phyloP scores from a whole-genome alignment of 2,797 vertebrate genomes.

The Cossypha polioptera region DNA sequence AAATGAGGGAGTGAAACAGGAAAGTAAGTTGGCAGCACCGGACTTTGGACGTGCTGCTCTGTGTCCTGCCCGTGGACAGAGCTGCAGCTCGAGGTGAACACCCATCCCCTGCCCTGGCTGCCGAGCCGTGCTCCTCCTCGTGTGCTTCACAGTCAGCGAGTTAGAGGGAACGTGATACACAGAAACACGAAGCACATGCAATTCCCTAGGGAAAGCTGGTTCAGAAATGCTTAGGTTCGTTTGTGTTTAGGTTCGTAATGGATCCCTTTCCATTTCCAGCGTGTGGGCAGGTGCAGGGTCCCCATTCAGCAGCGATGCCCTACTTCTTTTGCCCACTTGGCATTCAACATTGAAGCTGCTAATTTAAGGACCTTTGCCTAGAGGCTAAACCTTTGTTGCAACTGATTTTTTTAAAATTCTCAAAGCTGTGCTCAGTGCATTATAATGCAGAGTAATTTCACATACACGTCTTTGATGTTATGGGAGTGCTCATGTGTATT shows the following conservation, averaged over 20 bases:
- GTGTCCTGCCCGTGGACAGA: background rate
- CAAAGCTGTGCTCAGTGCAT: background rate
- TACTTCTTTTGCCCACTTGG: background rate
- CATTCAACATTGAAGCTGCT: background rate
- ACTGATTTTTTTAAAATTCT: constrained; percentile 8
- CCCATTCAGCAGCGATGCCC: background rate
- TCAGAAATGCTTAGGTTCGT: background rate
- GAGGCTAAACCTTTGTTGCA: background rate
- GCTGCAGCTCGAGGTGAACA: fast-evolving
- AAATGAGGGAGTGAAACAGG: background rate
- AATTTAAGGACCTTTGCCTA: constrained; percentile 22
- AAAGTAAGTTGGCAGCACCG: background rate
- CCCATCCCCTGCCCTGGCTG: background rate
- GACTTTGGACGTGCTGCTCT: background rate
- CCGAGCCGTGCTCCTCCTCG: background rate
- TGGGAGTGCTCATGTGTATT: background rate
- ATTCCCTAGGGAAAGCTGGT: background rate
- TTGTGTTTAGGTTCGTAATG: background rate
- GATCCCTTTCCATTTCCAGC: background rate
- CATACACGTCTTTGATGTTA: background rate
- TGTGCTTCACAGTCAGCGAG: background rate
- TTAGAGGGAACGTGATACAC: background rate
- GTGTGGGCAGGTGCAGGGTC: background rate
- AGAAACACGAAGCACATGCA: background rate
- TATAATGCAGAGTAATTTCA: background rate